These are phyloP conservation scores for Zoanthus gigantus DNA, from an alignment of 92 coral and sea anemone genomes.

Conservation along the genomic window DNA sequence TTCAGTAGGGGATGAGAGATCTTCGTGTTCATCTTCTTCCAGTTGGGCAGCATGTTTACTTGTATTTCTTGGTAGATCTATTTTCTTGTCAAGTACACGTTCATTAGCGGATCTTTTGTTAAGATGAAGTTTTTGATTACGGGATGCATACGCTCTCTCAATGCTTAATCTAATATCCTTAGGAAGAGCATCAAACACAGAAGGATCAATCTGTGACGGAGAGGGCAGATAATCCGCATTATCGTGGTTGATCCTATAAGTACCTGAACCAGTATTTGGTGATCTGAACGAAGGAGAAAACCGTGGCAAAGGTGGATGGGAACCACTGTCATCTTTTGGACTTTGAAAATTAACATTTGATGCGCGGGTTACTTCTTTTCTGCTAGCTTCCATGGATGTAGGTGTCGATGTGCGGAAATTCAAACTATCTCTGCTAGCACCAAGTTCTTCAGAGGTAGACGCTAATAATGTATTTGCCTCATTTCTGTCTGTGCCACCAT, in stretches of 20 bases:
- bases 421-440: background rate
- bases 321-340: slow-evolving; percentile 21
- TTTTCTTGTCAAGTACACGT: background rate
- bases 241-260: slow-evolving; percentile 10
- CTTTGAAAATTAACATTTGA: slow-evolving; percentile 10
- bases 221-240: slow-evolving; percentile 80
- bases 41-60: background rate
- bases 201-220: slow-evolving; percentile 88
- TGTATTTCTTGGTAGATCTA: background rate
- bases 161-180: slow-evolving; percentile 79
- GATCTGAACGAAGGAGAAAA: slow-evolving; percentile 59
- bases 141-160: slow-evolving; percentile 79
- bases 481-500: background rate
- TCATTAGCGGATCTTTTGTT: background rate
- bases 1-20: slow-evolving; percentile 60
- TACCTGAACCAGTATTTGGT: background rate
- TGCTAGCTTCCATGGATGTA: background rate
- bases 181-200: slow-evolving; percentile 88
- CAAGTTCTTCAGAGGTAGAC: background rate
- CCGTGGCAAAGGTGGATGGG: slow-evolving; percentile 78
- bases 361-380: background rate
- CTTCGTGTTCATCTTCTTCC: slow-evolving; percentile 5
- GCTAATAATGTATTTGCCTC: background rate
- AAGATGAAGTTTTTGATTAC: slow-evolving; percentile 60
- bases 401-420: background rate